Evolutionary conservation across 2,113 vertebrate genomes (phyloP).

Genomic region (Corydoras maculifer): DNA sequence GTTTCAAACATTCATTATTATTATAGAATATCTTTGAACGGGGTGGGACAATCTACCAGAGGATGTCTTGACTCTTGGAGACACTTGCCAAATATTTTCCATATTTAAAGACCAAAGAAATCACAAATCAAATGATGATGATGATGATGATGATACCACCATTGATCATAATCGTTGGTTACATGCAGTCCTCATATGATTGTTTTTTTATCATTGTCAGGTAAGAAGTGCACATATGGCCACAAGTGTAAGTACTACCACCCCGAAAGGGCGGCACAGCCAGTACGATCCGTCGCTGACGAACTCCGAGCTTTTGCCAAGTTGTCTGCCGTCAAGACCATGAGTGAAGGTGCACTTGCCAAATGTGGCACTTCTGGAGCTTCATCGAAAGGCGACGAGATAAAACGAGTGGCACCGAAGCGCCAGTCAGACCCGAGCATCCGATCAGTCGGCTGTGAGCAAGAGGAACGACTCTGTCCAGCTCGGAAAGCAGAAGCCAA

Average conservation of each 20-base stretch:
- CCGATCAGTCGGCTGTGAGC: slow-evolving; percentile 85
- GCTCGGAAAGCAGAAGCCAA: slow-evolving; percentile 85
- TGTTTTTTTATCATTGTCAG: slow-evolving; percentile 59
- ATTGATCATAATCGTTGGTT: too few relatives aligned
- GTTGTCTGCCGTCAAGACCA: slow-evolving; percentile 93
- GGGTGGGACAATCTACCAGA: too few relatives aligned
- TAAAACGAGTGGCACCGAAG: slow-evolving; percentile 88
- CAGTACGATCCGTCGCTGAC: slow-evolving; percentile 90
- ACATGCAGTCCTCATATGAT: too few relatives aligned
- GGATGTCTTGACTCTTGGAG: too few relatives aligned
- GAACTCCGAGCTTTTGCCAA: slow-evolving; percentile 97
- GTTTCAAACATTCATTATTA: slow-evolving; percentile 20
- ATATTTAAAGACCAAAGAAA: not conserved
- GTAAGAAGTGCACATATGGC: slow-evolving; percentile 98
- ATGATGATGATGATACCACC: too few relatives aligned
- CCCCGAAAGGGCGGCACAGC: slow-evolving; percentile 93
- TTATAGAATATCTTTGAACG: slow-evolving; percentile 2
- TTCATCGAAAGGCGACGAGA: slow-evolving; percentile 79
- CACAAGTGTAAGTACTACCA: slow-evolving; percentile 99
- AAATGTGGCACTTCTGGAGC: slow-evolving; percentile 77
- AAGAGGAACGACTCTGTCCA: slow-evolving; percentile 79
- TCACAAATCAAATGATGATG: not conserved
- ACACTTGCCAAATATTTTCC: not conserved
- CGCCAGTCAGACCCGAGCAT: slow-evolving; percentile 97
- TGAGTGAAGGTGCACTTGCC: slow-evolving; percentile 90